A percentile compares a stretch with the other conserved stretches of the same genome.
Conservation (phyloP, 2,113 vertebrate genomes). For the Hucho hucho region DNA sequence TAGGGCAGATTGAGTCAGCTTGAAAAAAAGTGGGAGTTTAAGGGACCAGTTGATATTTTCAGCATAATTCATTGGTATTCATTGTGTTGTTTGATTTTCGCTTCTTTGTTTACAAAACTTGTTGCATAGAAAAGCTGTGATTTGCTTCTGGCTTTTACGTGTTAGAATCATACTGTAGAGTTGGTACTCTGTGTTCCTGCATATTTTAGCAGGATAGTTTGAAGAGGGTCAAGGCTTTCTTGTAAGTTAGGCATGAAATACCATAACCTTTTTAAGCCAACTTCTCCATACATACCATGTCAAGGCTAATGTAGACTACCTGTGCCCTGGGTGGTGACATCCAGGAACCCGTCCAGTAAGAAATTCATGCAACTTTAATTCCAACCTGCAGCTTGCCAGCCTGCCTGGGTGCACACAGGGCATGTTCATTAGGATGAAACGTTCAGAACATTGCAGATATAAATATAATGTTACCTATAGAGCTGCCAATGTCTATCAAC, state of each 20-base stretch:
- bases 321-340: too few species aligned
- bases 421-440: not conserved
- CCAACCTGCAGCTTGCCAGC: slow-evolving; percentile 7
- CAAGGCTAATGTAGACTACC: too few species aligned
- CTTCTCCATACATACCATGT: too few species aligned
- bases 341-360: not conserved
- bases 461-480: not conserved
- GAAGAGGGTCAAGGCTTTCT: slow-evolving; percentile 25
- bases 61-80: too few species aligned
- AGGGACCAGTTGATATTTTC: too few species aligned
- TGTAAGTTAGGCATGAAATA: slow-evolving; percentile 35
- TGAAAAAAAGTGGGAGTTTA: too few species aligned
- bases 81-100: too few species aligned
- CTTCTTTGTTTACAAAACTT: not conserved
- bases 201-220: slow-evolving; percentile 35
- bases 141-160: not conserved
- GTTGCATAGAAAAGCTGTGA: not conserved
- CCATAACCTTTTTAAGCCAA: not conserved
- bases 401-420: not conserved
- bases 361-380: slow-evolving; percentile 36
- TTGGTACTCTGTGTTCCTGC: not conserved
- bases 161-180: too few species aligned
- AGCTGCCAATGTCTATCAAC: too few species aligned
- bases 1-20: too few species aligned
- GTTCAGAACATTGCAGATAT: too few species aligned